phyloP scores from a whole-genome alignment of 2,888 invertebrate genomes.

The Beris chalybata region DNA sequence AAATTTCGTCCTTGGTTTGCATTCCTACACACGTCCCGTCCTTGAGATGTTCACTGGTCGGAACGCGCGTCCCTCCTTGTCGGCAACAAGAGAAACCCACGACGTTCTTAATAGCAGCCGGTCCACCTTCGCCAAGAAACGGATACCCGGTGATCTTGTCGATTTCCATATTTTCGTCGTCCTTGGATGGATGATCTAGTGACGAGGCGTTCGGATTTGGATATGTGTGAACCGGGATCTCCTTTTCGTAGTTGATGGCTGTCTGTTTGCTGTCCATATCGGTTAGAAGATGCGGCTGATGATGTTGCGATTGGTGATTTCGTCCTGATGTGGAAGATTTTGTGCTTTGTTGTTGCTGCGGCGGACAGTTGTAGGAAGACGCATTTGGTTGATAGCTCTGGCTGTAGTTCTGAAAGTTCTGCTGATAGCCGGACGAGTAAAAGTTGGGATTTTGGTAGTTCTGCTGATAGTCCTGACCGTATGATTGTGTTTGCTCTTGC shows the following conservation, averaged over 20 bases:
- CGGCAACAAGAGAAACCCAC: slow-evolving; percentile 74
- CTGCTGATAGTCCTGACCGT: slow-evolving; percentile 37
- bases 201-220: slow-evolving; percentile 53
- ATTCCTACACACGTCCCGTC: slow-evolving; percentile 74
- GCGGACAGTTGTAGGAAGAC: slow-evolving; percentile 36
- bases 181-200: slow-evolving; percentile 45
- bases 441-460: slow-evolving; percentile 37
- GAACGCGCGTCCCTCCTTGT: slow-evolving; percentile 71
- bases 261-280: slow-evolving; percentile 54
- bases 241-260: slow-evolving; percentile 56
- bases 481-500: slow-evolving; percentile 51
- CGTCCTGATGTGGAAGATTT: slow-evolving; percentile 45
- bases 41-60: slow-evolving; percentile 71
- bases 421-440: slow-evolving; percentile 37
- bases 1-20: slow-evolving; percentile 71
- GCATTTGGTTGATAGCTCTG: slow-evolving; percentile 39
- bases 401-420: slow-evolving; percentile 36
- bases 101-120: slow-evolving; percentile 63
- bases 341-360: slow-evolving; percentile 49
- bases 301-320: slow-evolving; percentile 31
- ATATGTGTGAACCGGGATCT: slow-evolving; percentile 56
- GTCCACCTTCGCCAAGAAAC: slow-evolving; percentile 72
- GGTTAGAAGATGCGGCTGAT: slow-evolving; percentile 37
- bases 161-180: slow-evolving; percentile 23
- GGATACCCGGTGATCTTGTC: slow-evolving; percentile 56